Evolutionary conservation across 2,888 invertebrate species (phyloP).

Genomic region (Protula sp.): DNA sequence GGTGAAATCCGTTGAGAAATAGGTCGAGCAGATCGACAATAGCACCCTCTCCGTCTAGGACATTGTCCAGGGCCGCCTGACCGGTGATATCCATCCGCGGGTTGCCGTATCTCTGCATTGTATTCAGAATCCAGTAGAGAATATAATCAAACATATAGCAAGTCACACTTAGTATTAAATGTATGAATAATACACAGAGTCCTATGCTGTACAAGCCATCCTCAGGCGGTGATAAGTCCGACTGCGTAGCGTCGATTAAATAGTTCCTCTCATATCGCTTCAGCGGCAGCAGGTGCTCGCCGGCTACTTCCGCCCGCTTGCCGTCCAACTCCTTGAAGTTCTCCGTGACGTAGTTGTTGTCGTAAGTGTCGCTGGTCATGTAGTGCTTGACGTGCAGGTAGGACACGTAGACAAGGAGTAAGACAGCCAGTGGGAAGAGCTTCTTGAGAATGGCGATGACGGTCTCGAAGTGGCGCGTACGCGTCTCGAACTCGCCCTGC

Average conservation of each 20-base stretch:
- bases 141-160: conserved; percentile 33
- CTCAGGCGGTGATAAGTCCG: conserved; percentile 27
- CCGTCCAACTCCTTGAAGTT: conserved; percentile 30
- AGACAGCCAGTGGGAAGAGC: conserved; percentile 18
- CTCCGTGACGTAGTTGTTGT: conserved; percentile 37
- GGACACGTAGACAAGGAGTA: conserved; percentile 21
- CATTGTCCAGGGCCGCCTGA: conserved; percentile 16
- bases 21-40: conserved; percentile 24
- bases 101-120: conserved; percentile 29
- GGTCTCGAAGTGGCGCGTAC: conserved; percentile 18
- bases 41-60: conserved; percentile 21
- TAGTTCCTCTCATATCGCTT: conserved; percentile 30
- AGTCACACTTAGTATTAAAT: conserved; percentile 27
- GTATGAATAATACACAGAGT: conserved; percentile 27
- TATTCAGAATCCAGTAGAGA: conserved; percentile 33
- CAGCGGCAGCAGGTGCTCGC: conserved; percentile 31
- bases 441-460: conserved; percentile 19
- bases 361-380: conserved; percentile 33
- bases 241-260: conserved; percentile 29
- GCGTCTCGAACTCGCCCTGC: conserved; percentile 11
- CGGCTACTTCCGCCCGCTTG: conserved; percentile 17
- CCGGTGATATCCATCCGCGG: conserved; percentile 26
- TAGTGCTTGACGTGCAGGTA: conserved; percentile 28
- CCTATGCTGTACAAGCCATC: conserved; percentile 26
- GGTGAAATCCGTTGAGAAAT: conserved; percentile 25